Conservation (phyloP, 2,113 vertebrate species). For the Chroicocephalus ridibundus region DNA sequence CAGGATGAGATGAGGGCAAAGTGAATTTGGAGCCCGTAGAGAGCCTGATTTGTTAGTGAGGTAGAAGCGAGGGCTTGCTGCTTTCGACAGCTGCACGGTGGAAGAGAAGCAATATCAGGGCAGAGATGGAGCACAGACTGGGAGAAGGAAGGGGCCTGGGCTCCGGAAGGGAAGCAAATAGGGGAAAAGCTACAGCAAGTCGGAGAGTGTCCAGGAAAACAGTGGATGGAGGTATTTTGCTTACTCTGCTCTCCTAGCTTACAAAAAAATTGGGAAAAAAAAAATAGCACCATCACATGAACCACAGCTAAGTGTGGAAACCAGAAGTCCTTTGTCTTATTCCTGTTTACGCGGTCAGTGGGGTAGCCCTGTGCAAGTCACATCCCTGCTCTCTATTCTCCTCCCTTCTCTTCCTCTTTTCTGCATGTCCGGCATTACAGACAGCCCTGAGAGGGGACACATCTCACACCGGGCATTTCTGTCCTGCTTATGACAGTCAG, state of each 20-base stretch:
- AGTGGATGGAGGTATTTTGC: neutral
- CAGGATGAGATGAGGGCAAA: neutral
- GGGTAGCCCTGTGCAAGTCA: neutral
- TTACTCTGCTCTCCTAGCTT: neutral
- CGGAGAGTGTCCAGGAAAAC: neutral
- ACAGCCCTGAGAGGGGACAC: neutral
- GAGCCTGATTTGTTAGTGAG: neutral
- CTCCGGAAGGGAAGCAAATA: neutral
- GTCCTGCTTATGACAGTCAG: neutral
- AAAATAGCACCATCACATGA: too few species aligned
- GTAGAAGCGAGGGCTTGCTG: neutral
- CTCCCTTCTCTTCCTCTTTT: neutral
- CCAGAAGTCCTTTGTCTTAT: too few species aligned
- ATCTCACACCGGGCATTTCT: neutral
- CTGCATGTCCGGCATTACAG: accelerated
- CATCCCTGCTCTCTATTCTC: neutral
- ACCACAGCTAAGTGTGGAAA: neutral
- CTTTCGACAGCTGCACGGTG: neutral
- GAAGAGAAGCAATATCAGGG: neutral
- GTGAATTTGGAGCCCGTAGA: neutral
- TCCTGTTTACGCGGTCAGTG: neutral
- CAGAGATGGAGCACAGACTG: neutral
- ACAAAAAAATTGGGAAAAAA: neutral
- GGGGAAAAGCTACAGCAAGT: neutral
- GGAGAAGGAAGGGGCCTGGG: neutral